These are phyloP conservation scores for Cerastoderma edule DNA, from an alignment of 2,888 invertebrate species.

Conservation along the genomic window DNA sequence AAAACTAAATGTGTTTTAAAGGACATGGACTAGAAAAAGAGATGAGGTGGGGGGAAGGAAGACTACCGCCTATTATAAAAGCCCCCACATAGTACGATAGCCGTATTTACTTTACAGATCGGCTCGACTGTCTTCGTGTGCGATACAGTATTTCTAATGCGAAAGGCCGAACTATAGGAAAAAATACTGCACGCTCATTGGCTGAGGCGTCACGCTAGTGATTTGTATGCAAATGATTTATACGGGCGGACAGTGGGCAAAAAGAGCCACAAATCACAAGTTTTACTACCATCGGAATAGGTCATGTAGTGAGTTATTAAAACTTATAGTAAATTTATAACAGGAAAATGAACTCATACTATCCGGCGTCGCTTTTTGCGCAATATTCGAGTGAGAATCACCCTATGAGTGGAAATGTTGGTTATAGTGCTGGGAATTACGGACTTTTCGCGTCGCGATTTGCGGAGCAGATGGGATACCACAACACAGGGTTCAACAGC, in stretches of 20 bases:
- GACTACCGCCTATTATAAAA: not conserved
- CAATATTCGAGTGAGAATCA: constrained; percentile 79
- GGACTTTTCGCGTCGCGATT: constrained; percentile 78
- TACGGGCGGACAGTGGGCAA: constrained; percentile 74
- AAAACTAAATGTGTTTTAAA: too few species aligned
- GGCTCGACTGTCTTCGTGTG: constrained; percentile 36
- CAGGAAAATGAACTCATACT: constrained; percentile 80
- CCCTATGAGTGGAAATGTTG: constrained; percentile 72
- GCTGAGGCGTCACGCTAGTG: constrained; percentile 66
- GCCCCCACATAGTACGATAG: constrained; percentile 8
- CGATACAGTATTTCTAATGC: constrained; percentile 42
- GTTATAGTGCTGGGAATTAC: constrained; percentile 74
- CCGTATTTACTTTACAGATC: constrained; percentile 19
- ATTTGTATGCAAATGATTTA: constrained; percentile 78
- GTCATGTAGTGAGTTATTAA: constrained; percentile 78
- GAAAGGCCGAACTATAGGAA: constrained; percentile 62
- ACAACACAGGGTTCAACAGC: constrained; percentile 63
- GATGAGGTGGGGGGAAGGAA: not conserved
- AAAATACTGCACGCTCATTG: constrained; percentile 68
- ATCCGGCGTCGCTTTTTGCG: constrained; percentile 78
- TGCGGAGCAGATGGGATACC: constrained; percentile 74
- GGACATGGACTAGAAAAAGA: too few species aligned
- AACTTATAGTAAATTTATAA: constrained; percentile 72
- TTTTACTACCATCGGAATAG: constrained; percentile 71
- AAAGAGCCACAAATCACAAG: constrained; percentile 79